Base-by-base conservation (phyloP, 2,113 vertebrate species). In the Alosa alosa region DNA sequence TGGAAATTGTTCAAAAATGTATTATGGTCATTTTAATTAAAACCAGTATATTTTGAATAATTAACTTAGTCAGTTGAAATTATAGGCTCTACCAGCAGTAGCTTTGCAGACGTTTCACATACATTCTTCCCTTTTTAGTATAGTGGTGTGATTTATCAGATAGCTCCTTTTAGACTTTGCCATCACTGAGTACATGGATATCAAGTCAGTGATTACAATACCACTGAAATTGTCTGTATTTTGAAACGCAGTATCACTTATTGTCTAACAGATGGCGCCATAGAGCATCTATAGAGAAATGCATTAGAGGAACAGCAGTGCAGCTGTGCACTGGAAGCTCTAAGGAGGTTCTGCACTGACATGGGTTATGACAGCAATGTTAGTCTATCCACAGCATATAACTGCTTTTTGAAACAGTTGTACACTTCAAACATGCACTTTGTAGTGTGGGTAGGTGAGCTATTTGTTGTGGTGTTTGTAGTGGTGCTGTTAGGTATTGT, bases 251-350 rank as follows among this genome's bases (percentile, higher is more conserved):
- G 83, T 89, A 84, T 46, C 87, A 86, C 81, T 78, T 18, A 47
- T 20, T 85, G 47, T 41, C 90, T 82, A 86, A 84, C 87, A 93
- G 93, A 81, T 90, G 94, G 92, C 83, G 90, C 92, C 84, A 88
- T 31, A 17, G 31, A 78, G 31, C 72, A 13, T 36, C 13, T 39
- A 17, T 5, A 39, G 11, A 39, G 68, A 78, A 36, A 72, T 17
- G 5, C 55, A 60, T 20, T 5, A n/a, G 72, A 6, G 31, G 13
- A 78, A 78, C 72, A 13, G 72, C 72, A 31, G 64, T 31, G n/a
- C 20, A n/a, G 60, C 22, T 15, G 25, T 31, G 64, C 3, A 4
- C 25, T 31, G 9, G 10, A 36, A 3, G n/a, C 64, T 17, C 31
- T 31, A 7, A 36, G 64, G 31, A 36, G 6, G 8, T 9, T 36